Evolutionary conservation across 1,140 invertebrate species (phyloP), one percentile per base, ranked within the genome.

Genomic region (Cataglyphis hispanica): DNA sequence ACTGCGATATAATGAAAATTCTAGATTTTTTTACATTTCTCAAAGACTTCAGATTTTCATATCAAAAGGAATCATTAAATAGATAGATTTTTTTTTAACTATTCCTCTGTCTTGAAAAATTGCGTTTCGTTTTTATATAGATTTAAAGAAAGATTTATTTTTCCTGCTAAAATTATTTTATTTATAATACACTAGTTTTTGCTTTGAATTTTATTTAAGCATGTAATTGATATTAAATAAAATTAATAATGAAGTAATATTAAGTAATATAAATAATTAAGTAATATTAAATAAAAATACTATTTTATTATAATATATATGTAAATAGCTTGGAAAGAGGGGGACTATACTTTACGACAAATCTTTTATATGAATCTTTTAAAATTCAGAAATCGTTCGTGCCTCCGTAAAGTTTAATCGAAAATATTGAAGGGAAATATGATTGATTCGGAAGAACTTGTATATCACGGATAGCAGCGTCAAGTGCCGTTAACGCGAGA

Each of bases 401-500:
- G 27, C 11, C 27, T 84, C 70, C 50, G 34, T 13, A 31, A 46
- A 61, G 31, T 31, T 13, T n/a, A 34, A 37, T 46, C 2, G 10
- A 19, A 43, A 10, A 25, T 46, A n/a, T 16, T 1, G 1, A 19
- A 60, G 13, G 50, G 22, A 46, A 31, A 2, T 2, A 2, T 1
- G 27, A 13, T 19, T 2, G 11, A n/a, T 16, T 1, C 8, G 50
- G 70, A 50, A 7, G 8, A 16, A 16, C 16, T 2, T n/a, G 31
- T 75, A 11, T 19, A 37, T 75, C 16, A 19, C 13, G 11, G 19
- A 25, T 27, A 25, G 34, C 11, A 40, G 58, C 16, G 22, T 46
- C 22, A 60, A 83, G 53, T 46, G 25, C 72, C 37, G 66, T 81
- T 70, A 43, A 43, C 66, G 60, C 43, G 60, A 81, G 43, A 19